Conservation (phyloP, 1,140 invertebrate genomes). For the Drosophila sucinea region DNA sequence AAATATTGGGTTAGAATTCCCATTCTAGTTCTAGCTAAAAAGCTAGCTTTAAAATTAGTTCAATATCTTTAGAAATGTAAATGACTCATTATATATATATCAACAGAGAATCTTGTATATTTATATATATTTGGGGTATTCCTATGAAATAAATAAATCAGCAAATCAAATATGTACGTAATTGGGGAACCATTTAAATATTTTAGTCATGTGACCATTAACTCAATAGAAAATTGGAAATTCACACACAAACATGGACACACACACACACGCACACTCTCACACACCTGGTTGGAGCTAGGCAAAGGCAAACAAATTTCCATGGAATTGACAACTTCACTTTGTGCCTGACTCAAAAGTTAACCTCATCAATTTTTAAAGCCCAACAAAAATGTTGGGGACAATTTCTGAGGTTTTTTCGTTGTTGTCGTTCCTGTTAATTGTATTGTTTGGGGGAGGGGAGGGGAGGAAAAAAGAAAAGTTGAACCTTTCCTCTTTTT, state of each 20-base stretch:
- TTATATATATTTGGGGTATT: neutral
- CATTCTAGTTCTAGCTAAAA: too few species aligned
- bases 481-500: constrained; percentile 21
- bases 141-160: constrained; percentile 17
- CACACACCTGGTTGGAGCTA: constrained; percentile 23
- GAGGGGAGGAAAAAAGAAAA: neutral
- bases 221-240: neutral
- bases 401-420: constrained; percentile 38
- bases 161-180: neutral
- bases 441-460: constrained; percentile 29
- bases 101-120: neutral
- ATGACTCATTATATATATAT: neutral
- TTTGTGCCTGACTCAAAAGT: constrained; percentile 8
- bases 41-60: too few species aligned
- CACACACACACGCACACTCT: constrained; percentile 1
- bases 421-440: constrained; percentile 37
- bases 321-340: constrained; percentile 23
- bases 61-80: neutral
- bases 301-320: constrained; percentile 21
- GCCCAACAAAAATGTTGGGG: constrained; percentile 47
- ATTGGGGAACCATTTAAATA: constrained; percentile 10
- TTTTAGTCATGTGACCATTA: constrained; percentile 9
- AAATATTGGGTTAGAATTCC: too few species aligned
- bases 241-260: neutral
- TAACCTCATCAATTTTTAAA: constrained; percentile 58